Percentiles rank a stretch among this genome's conserved stretches.
Conservation (phyloP, 2,888 invertebrate species). For the Apodemia hepburni region DNA sequence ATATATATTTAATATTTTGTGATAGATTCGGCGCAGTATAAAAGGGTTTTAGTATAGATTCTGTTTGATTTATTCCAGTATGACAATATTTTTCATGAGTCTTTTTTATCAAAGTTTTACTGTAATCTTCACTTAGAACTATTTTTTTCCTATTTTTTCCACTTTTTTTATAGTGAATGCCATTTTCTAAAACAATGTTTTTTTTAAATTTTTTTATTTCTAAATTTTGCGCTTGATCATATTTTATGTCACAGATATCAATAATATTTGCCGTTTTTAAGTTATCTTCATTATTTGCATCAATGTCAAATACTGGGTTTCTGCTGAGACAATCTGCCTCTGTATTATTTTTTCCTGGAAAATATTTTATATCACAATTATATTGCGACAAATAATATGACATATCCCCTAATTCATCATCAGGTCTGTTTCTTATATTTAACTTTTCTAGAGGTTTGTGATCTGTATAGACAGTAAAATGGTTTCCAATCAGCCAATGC, state of each 20-base stretch:
- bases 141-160: slow-evolving; percentile 29
- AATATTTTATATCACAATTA: slow-evolving; percentile 24
- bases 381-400: slow-evolving; percentile 25
- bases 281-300: slow-evolving; percentile 20
- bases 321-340: slow-evolving; percentile 20
- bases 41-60: background rate
- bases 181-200: slow-evolving; percentile 22
- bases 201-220: slow-evolving; percentile 25
- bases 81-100: slow-evolving; percentile 27
- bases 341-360: slow-evolving; percentile 21
- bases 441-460: slow-evolving; percentile 33
- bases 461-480: slow-evolving; percentile 27
- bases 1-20: background rate
- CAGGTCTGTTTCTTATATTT: slow-evolving; percentile 34
- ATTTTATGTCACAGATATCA: slow-evolving; percentile 23
- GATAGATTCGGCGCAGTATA: background rate
- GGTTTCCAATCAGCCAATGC: slow-evolving; percentile 26
- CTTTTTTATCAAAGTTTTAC: slow-evolving; percentile 26
- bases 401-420: slow-evolving; percentile 35
- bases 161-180: slow-evolving; percentile 28
- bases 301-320: slow-evolving; percentile 13
- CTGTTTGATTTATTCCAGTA: slow-evolving; percentile 30
- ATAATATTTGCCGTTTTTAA: slow-evolving; percentile 21
- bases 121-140: slow-evolving; percentile 27
- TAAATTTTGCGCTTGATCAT: slow-evolving; percentile 28